phyloP scores from a whole-genome alignment of 2,888 invertebrate genomes.

The Anaspis maculata region DNA sequence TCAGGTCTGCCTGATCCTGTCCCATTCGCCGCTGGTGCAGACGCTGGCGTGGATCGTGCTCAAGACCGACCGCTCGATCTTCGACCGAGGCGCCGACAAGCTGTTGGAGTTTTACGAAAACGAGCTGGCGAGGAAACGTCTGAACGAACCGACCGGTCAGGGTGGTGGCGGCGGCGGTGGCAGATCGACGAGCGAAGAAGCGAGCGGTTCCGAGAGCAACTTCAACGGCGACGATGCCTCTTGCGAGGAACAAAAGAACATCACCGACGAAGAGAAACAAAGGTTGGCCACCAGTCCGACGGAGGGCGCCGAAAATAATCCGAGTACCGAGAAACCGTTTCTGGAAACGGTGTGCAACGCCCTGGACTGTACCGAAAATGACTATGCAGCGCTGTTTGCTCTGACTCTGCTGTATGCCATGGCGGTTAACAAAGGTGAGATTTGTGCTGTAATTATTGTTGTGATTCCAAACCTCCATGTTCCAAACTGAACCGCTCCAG shows the following conservation, averaged over 20 bases:
- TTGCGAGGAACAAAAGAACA: conserved; percentile 57
- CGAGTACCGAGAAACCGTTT: conserved; percentile 64
- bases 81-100: conserved; percentile 37
- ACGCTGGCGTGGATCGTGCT: conserved; percentile 85
- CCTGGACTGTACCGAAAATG: conserved; percentile 84
- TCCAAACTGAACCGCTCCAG: no score
- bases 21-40: conserved; percentile 83
- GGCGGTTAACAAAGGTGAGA: conserved; percentile 87
- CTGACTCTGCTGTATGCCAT: conserved; percentile 89
- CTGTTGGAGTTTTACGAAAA: conserved; percentile 35
- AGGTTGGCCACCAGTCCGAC: conserved; percentile 26
- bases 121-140: conserved; percentile 21
- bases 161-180: conserved; percentile 13
- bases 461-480: no score
- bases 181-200: conserved; percentile 24
- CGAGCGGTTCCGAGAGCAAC: conserved; percentile 21
- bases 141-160: conserved; percentile 14
- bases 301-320: conserved; percentile 29
- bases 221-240: conserved; percentile 24
- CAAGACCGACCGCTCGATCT: conserved; percentile 57
- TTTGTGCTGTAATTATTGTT: no score
- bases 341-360: conserved; percentile 82
- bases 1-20: conserved; percentile 91
- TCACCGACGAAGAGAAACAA: conserved; percentile 92
- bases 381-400: conserved; percentile 87